phyloP scores from a whole-genome alignment of 2,888 invertebrate genomes.

The Petrolisthes cinctipes region DNA sequence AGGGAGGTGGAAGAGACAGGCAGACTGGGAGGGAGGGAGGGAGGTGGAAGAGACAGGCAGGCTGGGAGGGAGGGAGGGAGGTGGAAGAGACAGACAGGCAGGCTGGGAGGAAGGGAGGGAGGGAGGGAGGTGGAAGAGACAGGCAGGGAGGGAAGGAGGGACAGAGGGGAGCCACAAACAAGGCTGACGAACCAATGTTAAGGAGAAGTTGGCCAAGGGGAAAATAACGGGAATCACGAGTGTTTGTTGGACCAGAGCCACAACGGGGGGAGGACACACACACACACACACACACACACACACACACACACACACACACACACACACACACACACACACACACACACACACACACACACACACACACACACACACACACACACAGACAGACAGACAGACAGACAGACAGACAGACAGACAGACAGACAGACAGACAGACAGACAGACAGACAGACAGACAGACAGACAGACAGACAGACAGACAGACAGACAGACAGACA shows the following conservation, averaged over 20 bases:
- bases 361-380: background rate
- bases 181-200: background rate
- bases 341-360: background rate
- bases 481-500: background rate
- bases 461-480: background rate
- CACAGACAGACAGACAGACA: background rate
- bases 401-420: background rate
- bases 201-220: constrained; percentile 12
- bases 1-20: no score
- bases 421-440: background rate
- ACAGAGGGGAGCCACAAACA: constrained; percentile 1
- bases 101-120: background rate
- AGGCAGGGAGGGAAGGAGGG: background rate
- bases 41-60: no score
- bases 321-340: background rate
- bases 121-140: background rate
- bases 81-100: background rate
- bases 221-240: constrained; percentile 34
- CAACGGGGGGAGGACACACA: background rate
- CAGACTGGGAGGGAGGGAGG: no score
- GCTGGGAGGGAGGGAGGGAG: no score
- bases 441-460: constrained; percentile 6
- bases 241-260: constrained; percentile 23
- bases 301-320: background rate
- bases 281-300: background rate